Evolutionary conservation across 2,797 vertebrate genomes (phyloP), one percentile per base, ranked within the genome.

Genomic region (Protosalanx chinensis): DNA sequence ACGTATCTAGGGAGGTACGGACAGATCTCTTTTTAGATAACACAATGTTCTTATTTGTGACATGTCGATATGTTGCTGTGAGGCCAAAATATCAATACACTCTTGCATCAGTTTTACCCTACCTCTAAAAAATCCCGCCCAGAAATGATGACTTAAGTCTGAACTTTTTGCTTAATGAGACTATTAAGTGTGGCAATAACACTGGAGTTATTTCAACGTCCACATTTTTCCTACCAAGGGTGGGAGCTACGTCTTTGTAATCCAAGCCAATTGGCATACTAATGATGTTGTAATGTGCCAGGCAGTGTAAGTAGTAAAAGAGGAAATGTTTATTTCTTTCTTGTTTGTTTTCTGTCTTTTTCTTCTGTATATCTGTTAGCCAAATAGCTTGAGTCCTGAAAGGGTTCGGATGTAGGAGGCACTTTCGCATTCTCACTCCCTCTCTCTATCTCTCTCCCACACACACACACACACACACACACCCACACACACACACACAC

Each of bases 251-350:
- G 72, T 72, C 82, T 78, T 74, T 66, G 72, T 74, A 82, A 81
- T 80, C 80, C 81, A 41, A 64, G 61, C 68, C 72, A 78, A 73
- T 82, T 82, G 79, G 77, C 76, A 79, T 78, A 74, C 79, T 80
- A 84, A 84, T 82, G 75, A 79, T 67, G 71, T 75, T 62, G 65
- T 64, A 73, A 73, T 64, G 68, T 66, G 61, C 41, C 64, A 46
- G 29, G 27, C 56, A 46, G 41, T 16, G 77, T 41, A 23, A 72
- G 60, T 6, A 69, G 59, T 61, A 61, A 29, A 78, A 76, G 69
- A 49, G 70, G 70, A 64, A 64, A 58, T 37, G 29, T 49, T 61
- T 53, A n/a, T 49, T 65, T 12, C 37, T 12, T 12, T 41, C 37
- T 41, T 41, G 37, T 41, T 41, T 41, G 37, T 10, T 41, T 41